Evolutionary conservation across 2,113 vertebrate species (phyloP).

Genomic region (Cromileptes altivelis): DNA sequence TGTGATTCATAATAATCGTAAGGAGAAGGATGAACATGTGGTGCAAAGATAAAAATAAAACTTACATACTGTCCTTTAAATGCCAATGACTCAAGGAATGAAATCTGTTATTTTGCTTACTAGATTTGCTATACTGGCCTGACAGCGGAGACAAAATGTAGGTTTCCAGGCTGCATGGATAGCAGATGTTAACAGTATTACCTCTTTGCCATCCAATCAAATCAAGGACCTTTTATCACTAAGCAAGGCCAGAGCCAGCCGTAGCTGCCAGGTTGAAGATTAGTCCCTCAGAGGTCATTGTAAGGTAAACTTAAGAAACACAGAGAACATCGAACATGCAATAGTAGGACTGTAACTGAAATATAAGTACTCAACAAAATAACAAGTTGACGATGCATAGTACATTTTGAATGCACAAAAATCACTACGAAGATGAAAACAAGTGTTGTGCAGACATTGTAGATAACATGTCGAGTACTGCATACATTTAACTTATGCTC

Average conservation of each 20-base stretch:
- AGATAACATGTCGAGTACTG: neutral
- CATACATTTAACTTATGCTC: neutral
- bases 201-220: neutral
- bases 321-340: too few species aligned
- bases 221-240: neutral
- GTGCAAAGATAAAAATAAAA: neutral
- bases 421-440: neutral
- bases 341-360: neutral
- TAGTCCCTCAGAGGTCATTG: neutral
- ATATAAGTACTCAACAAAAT: neutral
- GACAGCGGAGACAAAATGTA: neutral
- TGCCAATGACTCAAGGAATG: neutral
- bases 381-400: neutral
- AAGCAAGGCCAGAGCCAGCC: neutral
- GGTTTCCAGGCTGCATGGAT: too few species aligned
- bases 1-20: neutral
- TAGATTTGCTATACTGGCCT: neutral
- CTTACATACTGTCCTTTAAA: neutral
- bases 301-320: neutral
- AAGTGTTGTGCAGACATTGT: neutral
- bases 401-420: neutral
- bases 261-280: neutral
- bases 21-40: neutral
- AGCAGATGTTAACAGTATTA: neutral
- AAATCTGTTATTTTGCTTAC: neutral